phyloP scores from a whole-genome alignment of 2,797 vertebrate genomes.

The Muraenolepis orangiensis region DNA sequence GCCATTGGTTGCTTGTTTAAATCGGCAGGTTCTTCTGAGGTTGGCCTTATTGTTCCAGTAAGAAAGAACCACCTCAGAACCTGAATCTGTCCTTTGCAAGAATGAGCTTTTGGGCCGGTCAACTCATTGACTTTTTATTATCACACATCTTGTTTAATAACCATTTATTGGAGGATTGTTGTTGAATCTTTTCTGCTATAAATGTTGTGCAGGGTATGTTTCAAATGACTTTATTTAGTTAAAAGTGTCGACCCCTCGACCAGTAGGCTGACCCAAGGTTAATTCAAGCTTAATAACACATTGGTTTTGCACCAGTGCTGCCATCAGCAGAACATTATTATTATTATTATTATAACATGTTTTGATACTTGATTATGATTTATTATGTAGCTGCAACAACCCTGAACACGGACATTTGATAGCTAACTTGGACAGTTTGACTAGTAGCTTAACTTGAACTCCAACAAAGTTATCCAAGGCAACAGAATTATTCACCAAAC shows the following conservation, averaged over 20 bases:
- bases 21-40: not conserved
- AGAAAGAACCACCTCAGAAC: not conserved
- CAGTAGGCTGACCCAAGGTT: not conserved
- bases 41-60: not conserved
- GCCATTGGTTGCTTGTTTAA: not conserved
- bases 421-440: not conserved
- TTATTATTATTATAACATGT: no score
- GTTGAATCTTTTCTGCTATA: not conserved
- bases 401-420: not conserved
- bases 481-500: not conserved
- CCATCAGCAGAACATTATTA: not conserved
- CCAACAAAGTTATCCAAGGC: not conserved
- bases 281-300: not conserved
- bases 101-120: not conserved
- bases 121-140: not conserved
- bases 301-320: not conserved
- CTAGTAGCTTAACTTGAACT: not conserved
- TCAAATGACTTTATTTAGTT: not conserved
- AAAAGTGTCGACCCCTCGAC: not conserved
- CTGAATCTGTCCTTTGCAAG: not conserved
- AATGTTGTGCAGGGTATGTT: not conserved
- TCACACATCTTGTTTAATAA: not conserved
- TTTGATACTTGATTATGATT: not conserved
- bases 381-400: not conserved
- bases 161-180: not conserved